Base-by-base conservation (phyloP, 2,113 vertebrate genomes). In the Macquaria australasica region DNA sequence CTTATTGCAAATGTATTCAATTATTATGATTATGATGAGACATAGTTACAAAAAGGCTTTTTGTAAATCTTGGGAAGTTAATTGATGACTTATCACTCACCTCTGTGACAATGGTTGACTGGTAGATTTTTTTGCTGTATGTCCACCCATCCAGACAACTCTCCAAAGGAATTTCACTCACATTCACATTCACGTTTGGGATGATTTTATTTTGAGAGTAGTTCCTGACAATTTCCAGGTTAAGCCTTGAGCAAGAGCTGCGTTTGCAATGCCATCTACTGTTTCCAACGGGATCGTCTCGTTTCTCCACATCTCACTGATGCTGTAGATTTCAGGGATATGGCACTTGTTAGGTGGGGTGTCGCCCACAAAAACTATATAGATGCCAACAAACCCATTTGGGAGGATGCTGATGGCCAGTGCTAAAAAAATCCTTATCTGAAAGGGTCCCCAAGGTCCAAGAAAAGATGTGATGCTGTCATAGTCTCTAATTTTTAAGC, bases 361-460 rank as follows among this genome's bases (percentile, higher is more conserved):
- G 23, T 88, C 94, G 0, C 58, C 95, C 0, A 95, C 85, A 68
- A 95, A 96, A 34, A 95, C 86, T 0, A 96, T 91, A 3, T 92
- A 95, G n/a, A 75, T 9, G 1, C 90, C 90, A 16, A 74, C 43
- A 34, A 95, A 94, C 7, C 95, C 95, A 34, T 94, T 95, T 0
- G 94, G 94, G 9, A 95, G 6, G 34, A 93, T 95, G 79, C 93
- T 95, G 50, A 89, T 56, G 1, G 87, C 89, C 37, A 95, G 77
- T 0, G 90, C 78, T 0, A 94, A 68, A 64, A 95, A 95, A 12
- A 95, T 72, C 58, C 94, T 89, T 11, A 70, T 77, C 88, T 97
- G 97, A 87, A 96, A 98, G 5, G 86, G 90, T n/a, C 96, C 96
- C 96, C 94, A 95, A 0, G 90, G 86, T 53, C 95, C 94, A 69